Conservation (phyloP, 2,888 invertebrate genomes). For the Scelioninae gen. 2 region DNA sequence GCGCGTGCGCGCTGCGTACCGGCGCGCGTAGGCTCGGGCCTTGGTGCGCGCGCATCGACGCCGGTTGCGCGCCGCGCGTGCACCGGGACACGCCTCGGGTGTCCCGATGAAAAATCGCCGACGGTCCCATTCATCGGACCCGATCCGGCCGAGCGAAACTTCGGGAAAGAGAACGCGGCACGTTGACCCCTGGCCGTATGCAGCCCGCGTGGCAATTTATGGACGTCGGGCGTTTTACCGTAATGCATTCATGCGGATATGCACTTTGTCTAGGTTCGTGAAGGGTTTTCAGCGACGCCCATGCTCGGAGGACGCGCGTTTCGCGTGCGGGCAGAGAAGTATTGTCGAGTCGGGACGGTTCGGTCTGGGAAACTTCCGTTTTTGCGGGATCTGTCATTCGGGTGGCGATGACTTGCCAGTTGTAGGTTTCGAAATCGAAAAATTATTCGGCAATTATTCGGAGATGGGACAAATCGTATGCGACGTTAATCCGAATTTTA, state of each 20-base stretch:
- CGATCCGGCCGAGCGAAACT: conserved; percentile 47
- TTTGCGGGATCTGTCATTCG: too few relatives aligned
- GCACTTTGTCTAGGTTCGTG: conserved; percentile 35
- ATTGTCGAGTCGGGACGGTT: too few relatives aligned
- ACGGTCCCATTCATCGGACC: conserved; percentile 25
- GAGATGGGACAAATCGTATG: too few relatives aligned
- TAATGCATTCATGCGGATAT: conserved; percentile 42
- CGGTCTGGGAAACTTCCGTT: too few relatives aligned
- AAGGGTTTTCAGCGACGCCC: neutral
- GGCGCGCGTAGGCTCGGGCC: too few relatives aligned
- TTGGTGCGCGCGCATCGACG: too few relatives aligned
- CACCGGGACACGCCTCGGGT: conserved; percentile 37
- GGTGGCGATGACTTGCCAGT: too few relatives aligned
- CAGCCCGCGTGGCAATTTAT: conserved; percentile 43
- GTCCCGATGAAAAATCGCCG: conserved; percentile 53
- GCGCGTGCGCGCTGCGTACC: conserved; percentile 60
- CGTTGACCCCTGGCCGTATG: conserved; percentile 49
- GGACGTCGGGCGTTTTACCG: conserved; percentile 37
- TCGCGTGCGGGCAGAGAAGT: too few relatives aligned
- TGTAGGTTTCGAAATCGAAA: too few relatives aligned
- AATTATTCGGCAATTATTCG: too few relatives aligned
- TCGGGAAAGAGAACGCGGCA: conserved; percentile 50
- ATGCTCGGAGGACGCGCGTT: neutral
- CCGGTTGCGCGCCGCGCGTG: conserved; percentile 46
- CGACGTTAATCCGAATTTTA: too few relatives aligned